These are phyloP conservation scores for Colaptes auratus DNA, from an alignment of 2,113 vertebrate species.

Conservation along the genomic window DNA sequence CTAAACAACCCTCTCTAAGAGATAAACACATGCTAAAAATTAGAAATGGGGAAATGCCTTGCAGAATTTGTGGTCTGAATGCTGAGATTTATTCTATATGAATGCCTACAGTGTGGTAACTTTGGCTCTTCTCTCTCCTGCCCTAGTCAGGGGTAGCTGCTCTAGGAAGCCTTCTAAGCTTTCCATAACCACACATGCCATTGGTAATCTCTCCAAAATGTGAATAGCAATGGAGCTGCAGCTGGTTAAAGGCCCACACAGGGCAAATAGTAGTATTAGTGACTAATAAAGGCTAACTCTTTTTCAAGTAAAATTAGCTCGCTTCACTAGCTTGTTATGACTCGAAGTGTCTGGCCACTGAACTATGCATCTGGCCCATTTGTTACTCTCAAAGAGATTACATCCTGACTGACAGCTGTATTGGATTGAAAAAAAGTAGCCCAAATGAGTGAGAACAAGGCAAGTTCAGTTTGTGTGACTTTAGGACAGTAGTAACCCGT, in stretches of 20 bases:
- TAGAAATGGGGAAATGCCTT: background rate
- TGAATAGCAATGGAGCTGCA: constrained; percentile 64
- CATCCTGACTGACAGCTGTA: constrained; percentile 53
- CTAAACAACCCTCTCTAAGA: background rate
- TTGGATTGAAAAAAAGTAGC: constrained; percentile 51
- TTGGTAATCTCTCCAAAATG: constrained; percentile 55
- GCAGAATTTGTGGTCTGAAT: background rate
- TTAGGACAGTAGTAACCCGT: constrained; percentile 27
- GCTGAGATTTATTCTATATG: background rate
- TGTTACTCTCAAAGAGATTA: constrained; percentile 66
- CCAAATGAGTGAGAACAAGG: constrained; percentile 60
- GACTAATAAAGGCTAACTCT: constrained; percentile 74
- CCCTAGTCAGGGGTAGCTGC: background rate
- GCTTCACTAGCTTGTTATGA: constrained; percentile 74
- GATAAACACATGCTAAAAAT: background rate
- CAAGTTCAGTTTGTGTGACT: constrained; percentile 20
- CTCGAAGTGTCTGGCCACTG: constrained; percentile 73
- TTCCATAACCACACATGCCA: constrained; percentile 41
- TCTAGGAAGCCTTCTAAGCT: constrained; percentile 43
- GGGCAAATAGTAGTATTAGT: constrained; percentile 64
- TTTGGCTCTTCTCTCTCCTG: background rate
- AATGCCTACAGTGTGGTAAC: background rate
- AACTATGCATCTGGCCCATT: constrained; percentile 71
- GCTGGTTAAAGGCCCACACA: constrained; percentile 57
- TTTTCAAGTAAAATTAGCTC: constrained; percentile 74